These are phyloP conservation scores for Blastobasis adustella DNA, from an alignment of 2,888 invertebrate genomes.

Conservation along the genomic window DNA sequence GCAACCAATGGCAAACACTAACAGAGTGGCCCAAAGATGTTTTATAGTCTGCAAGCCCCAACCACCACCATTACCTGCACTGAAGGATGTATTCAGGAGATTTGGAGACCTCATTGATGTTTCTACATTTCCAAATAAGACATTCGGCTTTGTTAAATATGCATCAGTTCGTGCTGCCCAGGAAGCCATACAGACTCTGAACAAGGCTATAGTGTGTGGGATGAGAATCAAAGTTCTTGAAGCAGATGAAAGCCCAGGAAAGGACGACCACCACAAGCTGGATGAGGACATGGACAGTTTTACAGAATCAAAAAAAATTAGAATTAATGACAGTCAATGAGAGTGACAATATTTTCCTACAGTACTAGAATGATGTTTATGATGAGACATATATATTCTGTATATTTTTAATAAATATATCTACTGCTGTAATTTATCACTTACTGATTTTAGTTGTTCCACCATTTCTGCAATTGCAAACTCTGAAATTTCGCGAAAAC, in stretches of 20 bases:
- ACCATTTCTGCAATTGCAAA: too few relatives aligned
- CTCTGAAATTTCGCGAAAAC: too few relatives aligned
- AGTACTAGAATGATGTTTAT: background rate
- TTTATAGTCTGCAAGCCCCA: conserved; percentile 79
- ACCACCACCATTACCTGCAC: conserved; percentile 82
- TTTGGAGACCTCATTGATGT: conserved; percentile 95
- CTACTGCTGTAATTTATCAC: too few relatives aligned
- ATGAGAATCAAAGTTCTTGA: conserved; percentile 89
- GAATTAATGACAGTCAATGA: background rate
- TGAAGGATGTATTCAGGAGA: conserved; percentile 91
- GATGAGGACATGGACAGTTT: conserved; percentile 22
- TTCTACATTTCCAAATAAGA: conserved; percentile 89
- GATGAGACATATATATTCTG: background rate
- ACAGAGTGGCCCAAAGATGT: conserved; percentile 77
- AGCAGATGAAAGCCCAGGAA: conserved; percentile 82
- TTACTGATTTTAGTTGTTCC: too few relatives aligned
- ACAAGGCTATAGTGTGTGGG: conserved; percentile 89
- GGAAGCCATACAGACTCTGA: conserved; percentile 80
- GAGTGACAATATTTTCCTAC: background rate
- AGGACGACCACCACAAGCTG: conserved; percentile 27
- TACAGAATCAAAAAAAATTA: too few relatives aligned
- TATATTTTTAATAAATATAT: too few relatives aligned
- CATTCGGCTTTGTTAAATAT: conserved; percentile 95
- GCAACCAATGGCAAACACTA: conserved; percentile 79
- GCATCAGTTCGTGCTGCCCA: conserved; percentile 85